Percentiles rank a stretch among this genome's conserved stretches.
Conservation (phyloP, 2,113 vertebrate genomes). For the Balaeniceps rex region DNA sequence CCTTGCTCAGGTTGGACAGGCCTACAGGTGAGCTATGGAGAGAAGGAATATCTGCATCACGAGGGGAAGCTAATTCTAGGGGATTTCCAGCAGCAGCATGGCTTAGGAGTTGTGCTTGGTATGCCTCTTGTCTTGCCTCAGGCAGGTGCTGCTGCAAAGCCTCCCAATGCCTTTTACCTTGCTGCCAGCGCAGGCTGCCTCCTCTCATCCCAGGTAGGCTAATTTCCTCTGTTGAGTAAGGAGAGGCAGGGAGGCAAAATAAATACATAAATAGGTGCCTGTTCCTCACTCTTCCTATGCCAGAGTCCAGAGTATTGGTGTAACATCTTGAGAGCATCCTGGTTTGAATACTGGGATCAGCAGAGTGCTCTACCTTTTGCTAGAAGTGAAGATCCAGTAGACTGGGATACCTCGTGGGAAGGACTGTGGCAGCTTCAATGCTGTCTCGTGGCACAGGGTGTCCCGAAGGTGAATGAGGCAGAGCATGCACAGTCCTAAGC, state of each 20-base stretch:
- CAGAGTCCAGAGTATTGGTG: not conserved
- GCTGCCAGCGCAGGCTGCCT: not conserved
- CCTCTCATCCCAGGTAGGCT: not conserved
- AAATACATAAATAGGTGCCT: not conserved
- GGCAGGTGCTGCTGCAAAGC: not conserved
- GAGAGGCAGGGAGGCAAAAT: not conserved
- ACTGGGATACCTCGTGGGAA: not conserved
- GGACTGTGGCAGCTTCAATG: not conserved
- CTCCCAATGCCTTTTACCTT: not conserved
- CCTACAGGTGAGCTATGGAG: not conserved
- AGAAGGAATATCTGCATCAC: not conserved
- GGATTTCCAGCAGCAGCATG: not conserved
- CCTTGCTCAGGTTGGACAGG: not conserved
- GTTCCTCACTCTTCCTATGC: not conserved
- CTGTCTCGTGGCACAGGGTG: fast-evolving
- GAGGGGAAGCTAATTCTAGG: not conserved
- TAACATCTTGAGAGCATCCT: not conserved
- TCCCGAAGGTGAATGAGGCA: not conserved
- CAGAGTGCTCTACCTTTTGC: not conserved
- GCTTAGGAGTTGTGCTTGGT: not conserved
- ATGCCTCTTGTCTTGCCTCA: not conserved
- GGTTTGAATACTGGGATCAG: not conserved
- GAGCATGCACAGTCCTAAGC: not conserved
- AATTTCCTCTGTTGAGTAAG: not conserved
- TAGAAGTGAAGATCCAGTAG: not conserved